Evolutionary conservation across 2,888 invertebrate species (phyloP).

Genomic region (Volucella inflata): DNA sequence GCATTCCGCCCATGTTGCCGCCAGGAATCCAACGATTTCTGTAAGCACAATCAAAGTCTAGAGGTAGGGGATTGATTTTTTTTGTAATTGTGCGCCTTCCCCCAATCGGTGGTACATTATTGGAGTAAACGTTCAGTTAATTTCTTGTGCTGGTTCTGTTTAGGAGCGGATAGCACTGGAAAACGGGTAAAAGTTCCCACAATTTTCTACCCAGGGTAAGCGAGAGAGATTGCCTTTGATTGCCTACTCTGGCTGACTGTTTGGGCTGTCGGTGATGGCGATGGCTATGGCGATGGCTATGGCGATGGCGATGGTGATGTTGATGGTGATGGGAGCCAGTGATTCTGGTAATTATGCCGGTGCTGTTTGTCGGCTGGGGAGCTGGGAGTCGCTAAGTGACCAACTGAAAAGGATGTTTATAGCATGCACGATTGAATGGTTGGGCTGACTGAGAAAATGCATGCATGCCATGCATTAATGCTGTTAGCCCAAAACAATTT

Average conservation of each 20-base stretch:
- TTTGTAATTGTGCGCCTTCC: slow-evolving; percentile 75
- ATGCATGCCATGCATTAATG: slow-evolving; percentile 45
- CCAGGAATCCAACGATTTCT: slow-evolving; percentile 70
- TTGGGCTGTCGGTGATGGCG: background rate
- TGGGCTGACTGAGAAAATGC: background rate
- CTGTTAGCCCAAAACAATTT: slow-evolving; percentile 70
- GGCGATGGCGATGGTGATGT: slow-evolving; percentile 32
- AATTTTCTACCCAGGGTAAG: slow-evolving; percentile 59
- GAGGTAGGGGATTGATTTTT: slow-evolving; percentile 67
- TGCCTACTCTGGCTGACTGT: slow-evolving; percentile 58
- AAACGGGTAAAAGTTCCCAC: slow-evolving; percentile 71
- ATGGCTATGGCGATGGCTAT: slow-evolving; percentile 13
- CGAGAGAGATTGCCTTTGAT: slow-evolving; percentile 73
- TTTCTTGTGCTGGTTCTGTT: slow-evolving; percentile 51
- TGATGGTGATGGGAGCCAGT: slow-evolving; percentile 72
- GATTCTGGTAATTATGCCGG: slow-evolving; percentile 75
- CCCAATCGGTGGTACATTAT: slow-evolving; percentile 74
- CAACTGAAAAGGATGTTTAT: slow-evolving; percentile 38
- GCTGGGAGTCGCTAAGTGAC: slow-evolving; percentile 72
- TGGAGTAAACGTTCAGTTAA: slow-evolving; percentile 74
- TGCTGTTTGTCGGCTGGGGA: slow-evolving; percentile 70
- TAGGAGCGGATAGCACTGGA: slow-evolving; percentile 33
- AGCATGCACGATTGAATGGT: slow-evolving; percentile 30
- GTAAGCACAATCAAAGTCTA: slow-evolving; percentile 73
- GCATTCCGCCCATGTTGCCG: slow-evolving; percentile 69